Evolutionary conservation across 2,888 invertebrate genomes (phyloP).

Genomic region (Epinotia brunnichana): DNA sequence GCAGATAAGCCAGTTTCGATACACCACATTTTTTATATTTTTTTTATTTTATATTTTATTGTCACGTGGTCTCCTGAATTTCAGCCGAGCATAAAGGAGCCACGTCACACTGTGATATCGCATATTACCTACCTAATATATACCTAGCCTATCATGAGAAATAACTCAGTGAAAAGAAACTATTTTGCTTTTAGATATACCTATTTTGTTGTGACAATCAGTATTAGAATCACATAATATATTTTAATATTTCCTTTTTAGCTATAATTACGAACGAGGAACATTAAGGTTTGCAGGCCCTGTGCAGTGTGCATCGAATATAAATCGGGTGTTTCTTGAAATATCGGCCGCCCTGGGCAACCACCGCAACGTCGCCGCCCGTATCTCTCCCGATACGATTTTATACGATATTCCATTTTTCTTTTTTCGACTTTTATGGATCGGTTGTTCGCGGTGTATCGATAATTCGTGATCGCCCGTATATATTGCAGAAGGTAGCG

Average conservation of each 20-base stretch:
- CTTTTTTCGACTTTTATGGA: slow-evolving; percentile 80
- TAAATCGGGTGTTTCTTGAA: slow-evolving; percentile 82
- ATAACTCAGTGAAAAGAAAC: slow-evolving; percentile 4
- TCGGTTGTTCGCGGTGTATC: slow-evolving; percentile 79
- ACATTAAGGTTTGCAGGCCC: slow-evolving; percentile 74
- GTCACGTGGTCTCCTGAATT: no score
- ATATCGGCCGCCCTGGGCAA: slow-evolving; percentile 81
- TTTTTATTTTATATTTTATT: no score
- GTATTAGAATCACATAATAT: slow-evolving; percentile 46
- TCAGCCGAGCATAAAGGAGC: no score
- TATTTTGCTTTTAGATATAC: not conserved
- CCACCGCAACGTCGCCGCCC: slow-evolving; percentile 72
- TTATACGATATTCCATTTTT: slow-evolving; percentile 79
- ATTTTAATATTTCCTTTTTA: slow-evolving; percentile 65
- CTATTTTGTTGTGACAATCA: not conserved
- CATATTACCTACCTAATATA: not conserved
- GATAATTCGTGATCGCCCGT: slow-evolving; percentile 76
- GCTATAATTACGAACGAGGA: slow-evolving; percentile 75
- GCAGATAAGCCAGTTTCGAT: no score
- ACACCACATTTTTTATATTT: no score
- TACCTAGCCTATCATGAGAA: not conserved
- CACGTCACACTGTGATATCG: not conserved
- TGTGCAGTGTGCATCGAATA: slow-evolving; percentile 73
- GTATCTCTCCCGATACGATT: slow-evolving; percentile 79
- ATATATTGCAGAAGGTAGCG: slow-evolving; percentile 61